A percentile compares a stretch with the other conserved stretches of the same genome.
phyloP scores from a whole-genome alignment of 2,797 vertebrate genomes.

The Craterocephalus amniculus region DNA sequence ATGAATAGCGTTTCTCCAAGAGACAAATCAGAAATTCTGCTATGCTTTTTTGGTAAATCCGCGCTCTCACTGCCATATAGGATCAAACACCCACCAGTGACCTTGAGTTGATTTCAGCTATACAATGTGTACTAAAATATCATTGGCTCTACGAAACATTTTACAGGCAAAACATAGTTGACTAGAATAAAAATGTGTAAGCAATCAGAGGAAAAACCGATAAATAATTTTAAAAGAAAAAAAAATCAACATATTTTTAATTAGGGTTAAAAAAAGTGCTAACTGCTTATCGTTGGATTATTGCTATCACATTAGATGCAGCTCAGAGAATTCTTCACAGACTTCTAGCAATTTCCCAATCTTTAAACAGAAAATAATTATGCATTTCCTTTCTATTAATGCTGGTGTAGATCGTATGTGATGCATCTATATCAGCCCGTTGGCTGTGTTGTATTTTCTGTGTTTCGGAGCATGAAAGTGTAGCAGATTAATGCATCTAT shows the following conservation, averaged over 20 bases:
- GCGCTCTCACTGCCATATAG: no score
- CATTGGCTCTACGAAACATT: neutral
- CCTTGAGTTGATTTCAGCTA: neutral
- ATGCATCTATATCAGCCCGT: constrained; percentile 23
- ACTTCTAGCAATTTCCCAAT: constrained; percentile 25
- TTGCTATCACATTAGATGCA: constrained; percentile 37
- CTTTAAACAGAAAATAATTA: constrained; percentile 32
- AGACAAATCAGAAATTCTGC: no score
- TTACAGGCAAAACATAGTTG: neutral
- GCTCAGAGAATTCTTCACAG: constrained; percentile 20
- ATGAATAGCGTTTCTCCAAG: no score
- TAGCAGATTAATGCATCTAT: constrained; percentile 42
- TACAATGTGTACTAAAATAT: neutral
- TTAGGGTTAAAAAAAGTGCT: constrained; percentile 66
- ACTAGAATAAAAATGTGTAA: constrained; percentile 35
- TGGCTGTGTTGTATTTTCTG: constrained; percentile 26
- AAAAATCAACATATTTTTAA: constrained; percentile 66
- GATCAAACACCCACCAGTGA: no score
- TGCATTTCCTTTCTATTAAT: constrained; percentile 4
- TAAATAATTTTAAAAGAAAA: no score
- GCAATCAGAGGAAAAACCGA: constrained; percentile 26
- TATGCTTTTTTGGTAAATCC: no score
- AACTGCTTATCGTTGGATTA: constrained; percentile 21
- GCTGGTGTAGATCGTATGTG: constrained; percentile 13
- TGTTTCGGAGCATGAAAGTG: constrained; percentile 45